phyloP scores from a whole-genome alignment of 2,797 vertebrate genomes.

The Stomatorhinus walkeri region DNA sequence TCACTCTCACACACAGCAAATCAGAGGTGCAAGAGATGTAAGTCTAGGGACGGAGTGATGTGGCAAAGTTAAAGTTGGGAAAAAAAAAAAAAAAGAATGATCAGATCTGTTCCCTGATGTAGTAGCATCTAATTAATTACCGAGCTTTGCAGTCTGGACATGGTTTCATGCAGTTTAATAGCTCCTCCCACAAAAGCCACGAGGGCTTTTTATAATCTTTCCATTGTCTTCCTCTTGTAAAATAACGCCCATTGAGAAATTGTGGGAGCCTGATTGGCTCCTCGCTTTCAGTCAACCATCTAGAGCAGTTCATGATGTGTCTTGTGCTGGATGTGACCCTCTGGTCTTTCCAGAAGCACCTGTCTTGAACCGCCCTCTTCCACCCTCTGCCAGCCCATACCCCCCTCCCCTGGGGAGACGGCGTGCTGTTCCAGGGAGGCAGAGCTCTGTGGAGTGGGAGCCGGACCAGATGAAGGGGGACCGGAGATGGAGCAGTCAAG shows the following conservation, averaged over 20 bases:
- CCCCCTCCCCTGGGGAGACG: constrained; percentile 34
- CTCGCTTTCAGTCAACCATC: constrained; percentile 9
- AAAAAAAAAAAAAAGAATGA: not conserved
- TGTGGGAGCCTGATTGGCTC: constrained; percentile 3
- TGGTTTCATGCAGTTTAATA: not conserved
- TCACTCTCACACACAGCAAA: not conserved
- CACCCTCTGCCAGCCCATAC: constrained; percentile 41
- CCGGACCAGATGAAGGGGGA: constrained; percentile 40
- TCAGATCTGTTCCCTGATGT: constrained; percentile 5
- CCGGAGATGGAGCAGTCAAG: constrained; percentile 25
- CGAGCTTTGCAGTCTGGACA: not conserved
- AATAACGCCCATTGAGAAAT: constrained; percentile 35
- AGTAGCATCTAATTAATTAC: not conserved
- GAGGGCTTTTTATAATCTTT: constrained; percentile 95
- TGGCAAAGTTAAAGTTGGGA: not conserved
- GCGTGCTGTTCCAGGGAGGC: constrained; percentile 44
- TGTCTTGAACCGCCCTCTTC: constrained; percentile 32
- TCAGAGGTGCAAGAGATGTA: not conserved
- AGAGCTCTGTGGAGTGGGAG: constrained; percentile 35
- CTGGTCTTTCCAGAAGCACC: constrained; percentile 44
- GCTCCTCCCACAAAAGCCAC: constrained; percentile 33
- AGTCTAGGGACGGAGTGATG: not conserved
- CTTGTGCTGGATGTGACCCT: constrained; percentile 46
- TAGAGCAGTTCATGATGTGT: constrained; percentile 52
- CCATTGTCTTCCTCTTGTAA: constrained; percentile 80